phyloP scores from a whole-genome alignment of 2,113 vertebrate species.

The Pao palembangensis region DNA sequence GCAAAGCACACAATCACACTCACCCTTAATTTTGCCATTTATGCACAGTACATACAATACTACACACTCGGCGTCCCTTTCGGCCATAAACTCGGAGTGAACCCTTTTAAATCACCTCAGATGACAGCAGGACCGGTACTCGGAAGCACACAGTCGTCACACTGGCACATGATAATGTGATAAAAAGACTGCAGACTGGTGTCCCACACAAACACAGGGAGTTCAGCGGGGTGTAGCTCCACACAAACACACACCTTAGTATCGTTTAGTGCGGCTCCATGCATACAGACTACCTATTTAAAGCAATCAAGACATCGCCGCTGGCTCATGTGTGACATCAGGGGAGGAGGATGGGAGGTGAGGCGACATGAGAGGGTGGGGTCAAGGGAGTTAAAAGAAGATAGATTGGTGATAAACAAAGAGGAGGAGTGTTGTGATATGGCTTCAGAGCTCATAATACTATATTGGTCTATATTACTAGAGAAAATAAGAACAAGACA shows the following conservation, averaged over 20 bases:
- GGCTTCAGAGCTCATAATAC: conserved; percentile 7
- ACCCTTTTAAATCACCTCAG: conserved; percentile 6
- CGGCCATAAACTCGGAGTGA: conserved; percentile 17
- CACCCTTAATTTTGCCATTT: neutral
- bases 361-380: conserved; percentile 15
- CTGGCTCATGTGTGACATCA: conserved; percentile 43
- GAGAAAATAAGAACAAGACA: neutral
- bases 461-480: neutral
- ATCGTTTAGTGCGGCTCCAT: conserved; percentile 43
- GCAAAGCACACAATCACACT: neutral
- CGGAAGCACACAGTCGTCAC: conserved; percentile 22
- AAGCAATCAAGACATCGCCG: conserved; percentile 43
- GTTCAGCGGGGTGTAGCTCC: conserved; percentile 10
- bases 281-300: conserved; percentile 70
- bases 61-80: neutral
- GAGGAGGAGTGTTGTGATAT: conserved; percentile 14
- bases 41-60: no score
- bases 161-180: conserved; percentile 23
- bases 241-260: conserved; percentile 41
- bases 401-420: conserved; percentile 15
- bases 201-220: conserved; percentile 14
- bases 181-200: conserved; percentile 14
- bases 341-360: conserved; percentile 22
- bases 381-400: conserved; percentile 10
- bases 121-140: conserved; percentile 18